Conservation (phyloP, 2,888 invertebrate genomes). For the Drosophila peninsularis region DNA sequence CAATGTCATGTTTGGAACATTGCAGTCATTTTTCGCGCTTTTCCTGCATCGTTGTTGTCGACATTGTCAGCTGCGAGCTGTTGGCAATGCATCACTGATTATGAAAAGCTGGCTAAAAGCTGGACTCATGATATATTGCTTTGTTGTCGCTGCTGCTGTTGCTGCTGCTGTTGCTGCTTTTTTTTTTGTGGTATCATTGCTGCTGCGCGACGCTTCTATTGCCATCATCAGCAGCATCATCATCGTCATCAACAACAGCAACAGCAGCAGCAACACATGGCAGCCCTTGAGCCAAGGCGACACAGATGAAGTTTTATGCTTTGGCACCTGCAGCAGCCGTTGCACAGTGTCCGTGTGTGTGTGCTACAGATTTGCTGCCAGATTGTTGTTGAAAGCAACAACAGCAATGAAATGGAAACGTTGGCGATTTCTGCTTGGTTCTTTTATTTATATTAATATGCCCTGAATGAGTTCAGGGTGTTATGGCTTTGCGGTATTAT, state of each 20-base stretch:
- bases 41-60: conserved; percentile 52
- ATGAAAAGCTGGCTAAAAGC: conserved; percentile 81
- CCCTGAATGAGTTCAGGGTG: neutral
- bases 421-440: conserved; percentile 50
- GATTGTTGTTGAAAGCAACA: conserved; percentile 51
- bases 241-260: conserved; percentile 25
- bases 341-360: neutral
- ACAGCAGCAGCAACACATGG: conserved; percentile 33
- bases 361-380: conserved; percentile 35
- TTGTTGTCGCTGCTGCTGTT: conserved; percentile 50
- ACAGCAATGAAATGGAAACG: conserved; percentile 74
- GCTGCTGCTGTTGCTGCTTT: conserved; percentile 49
- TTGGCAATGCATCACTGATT: conserved; percentile 80
- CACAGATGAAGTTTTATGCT: conserved; percentile 80
- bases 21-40: conserved; percentile 67
- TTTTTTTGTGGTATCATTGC: conserved; percentile 73
- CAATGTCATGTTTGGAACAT: conserved; percentile 56
- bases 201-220: conserved; percentile 57
- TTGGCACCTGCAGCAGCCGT: conserved; percentile 66
- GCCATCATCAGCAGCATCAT: conserved; percentile 55
- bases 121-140: conserved; percentile 79
- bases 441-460: conserved; percentile 11
- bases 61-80: conserved; percentile 72
- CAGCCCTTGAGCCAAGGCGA: conserved; percentile 72
- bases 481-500: neutral